A percentile compares a stretch with the other conserved stretches of the same genome.
Evolutionary conservation across 2,113 vertebrate genomes (phyloP).

Genomic region (Rhinolophus sinicus): DNA sequence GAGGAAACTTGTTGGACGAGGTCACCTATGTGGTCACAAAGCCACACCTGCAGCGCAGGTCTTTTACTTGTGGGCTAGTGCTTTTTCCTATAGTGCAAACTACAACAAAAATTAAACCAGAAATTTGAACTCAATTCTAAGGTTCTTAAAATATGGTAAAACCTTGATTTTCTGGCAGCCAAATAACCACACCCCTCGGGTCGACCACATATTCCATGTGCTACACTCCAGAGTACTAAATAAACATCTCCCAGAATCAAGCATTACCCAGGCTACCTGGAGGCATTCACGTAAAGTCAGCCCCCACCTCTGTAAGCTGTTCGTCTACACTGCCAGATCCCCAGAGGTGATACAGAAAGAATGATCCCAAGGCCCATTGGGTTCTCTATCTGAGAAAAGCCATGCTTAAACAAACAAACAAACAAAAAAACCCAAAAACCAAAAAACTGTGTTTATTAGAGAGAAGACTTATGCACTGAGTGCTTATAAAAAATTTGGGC

Average conservation of each 20-base stretch:
- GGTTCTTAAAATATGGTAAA: neutral
- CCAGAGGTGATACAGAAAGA: neutral
- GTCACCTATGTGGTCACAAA: neutral
- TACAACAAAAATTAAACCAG: neutral
- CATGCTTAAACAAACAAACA: neutral
- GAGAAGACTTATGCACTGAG: neutral
- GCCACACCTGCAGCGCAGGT: neutral
- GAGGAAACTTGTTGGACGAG: neutral
- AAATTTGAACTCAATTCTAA: neutral
- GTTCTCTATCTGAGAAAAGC: neutral
- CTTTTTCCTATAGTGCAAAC: neutral
- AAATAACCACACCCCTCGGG: neutral
- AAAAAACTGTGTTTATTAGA: neutral
- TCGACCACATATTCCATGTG: neutral
- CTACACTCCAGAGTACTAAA: neutral
- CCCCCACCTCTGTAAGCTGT: neutral
- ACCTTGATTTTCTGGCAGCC: neutral
- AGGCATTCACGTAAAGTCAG: neutral
- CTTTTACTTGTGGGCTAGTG: neutral
- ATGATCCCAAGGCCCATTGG: accelerated
- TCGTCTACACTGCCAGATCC: neutral
- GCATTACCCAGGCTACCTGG: neutral
- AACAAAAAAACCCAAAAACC: neutral
- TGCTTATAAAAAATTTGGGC: neutral
- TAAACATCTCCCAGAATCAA: neutral